Conservation (phyloP, 1,140 invertebrate genomes). For the Cotesia typhae region DNA sequence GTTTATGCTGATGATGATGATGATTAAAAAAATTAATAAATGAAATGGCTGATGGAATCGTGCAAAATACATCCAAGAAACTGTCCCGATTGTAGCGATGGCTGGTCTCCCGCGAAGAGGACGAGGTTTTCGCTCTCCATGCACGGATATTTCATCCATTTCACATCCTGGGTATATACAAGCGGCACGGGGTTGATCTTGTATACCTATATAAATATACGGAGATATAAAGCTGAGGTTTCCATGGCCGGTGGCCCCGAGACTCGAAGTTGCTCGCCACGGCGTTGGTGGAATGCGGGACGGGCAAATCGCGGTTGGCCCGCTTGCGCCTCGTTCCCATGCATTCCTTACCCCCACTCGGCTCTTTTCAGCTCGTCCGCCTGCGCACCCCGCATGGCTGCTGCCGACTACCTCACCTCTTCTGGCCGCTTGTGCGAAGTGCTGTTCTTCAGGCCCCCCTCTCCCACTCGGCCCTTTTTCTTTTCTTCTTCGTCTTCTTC, state of each 20-base stretch:
- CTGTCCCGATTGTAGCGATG: conserved; percentile 20
- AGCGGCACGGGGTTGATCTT: conserved; percentile 48
- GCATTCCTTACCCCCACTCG: conserved; percentile 61
- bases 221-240: conserved; percentile 36
- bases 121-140: conserved; percentile 1
- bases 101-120: conserved; percentile 21
- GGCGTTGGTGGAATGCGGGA: conserved; percentile 65
- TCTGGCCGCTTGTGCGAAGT: conserved; percentile 35
- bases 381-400: conserved; percentile 30
- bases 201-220: conserved; percentile 12
- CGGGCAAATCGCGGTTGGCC: conserved; percentile 66
- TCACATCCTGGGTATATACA: conserved; percentile 2
- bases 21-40: background rate
- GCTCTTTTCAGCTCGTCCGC: background rate
- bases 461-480: conserved; percentile 4
- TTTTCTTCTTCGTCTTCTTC: conserved; percentile 14
- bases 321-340: conserved; percentile 65
- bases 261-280: conserved; percentile 50
- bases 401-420: conserved; percentile 38
- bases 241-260: conserved; percentile 54
- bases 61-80: conserved; percentile 9
- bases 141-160: conserved; percentile 19
- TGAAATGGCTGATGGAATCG: conserved; percentile 20
- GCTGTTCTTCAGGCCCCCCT: conserved; percentile 41
- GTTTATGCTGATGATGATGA: too few species aligned